Base-by-base conservation (phyloP, 2,888 invertebrate species). In the Monopis laevigella region DNA sequence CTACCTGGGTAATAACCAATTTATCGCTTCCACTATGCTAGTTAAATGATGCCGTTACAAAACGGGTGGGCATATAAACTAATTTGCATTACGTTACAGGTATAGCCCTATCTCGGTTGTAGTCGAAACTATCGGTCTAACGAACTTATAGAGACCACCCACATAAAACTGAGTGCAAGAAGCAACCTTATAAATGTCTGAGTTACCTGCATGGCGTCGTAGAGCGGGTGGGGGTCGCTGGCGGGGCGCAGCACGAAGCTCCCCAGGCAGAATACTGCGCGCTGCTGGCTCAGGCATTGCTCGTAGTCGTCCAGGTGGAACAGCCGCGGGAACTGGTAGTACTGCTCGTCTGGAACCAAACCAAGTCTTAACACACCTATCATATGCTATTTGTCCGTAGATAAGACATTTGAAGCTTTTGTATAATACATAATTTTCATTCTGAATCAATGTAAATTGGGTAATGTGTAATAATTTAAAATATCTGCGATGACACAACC, bases 191-290 rank as follows among this genome's bases (percentile, higher is more conserved):
- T 26, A 14, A 7, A 17, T 17, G 2, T 2, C 2, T 2, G 4
- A 29, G 10, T 14, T 16, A 73, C 77, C 71, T 70, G 56, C 68
- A 77, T 70, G 38, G 56, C 49, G 18, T 52, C 54, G 52, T 51
- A 70, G 18, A 74, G 62, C 17, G 47, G 54, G 46, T 59, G 56
- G 24, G 2, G 39, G 1, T 34, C 21, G 10, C 12, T 43, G 32
- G 48, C 49, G 1, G 58, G 51, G 28, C 49, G 26, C 27, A 77
- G 65, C 54, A 70, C 68, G 59, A 77, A 74, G 61, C 62, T 70
- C 52, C 74, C 74, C 47, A 73, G 52, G 54, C 77, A 77, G 65
- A 69, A 77, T 41, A 58, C 53, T n/a, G 65, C 69, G 13, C 64
- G 62, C 13, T 59, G 54, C 32, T 52, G 45, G 42, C 62, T 64